Evolutionary conservation across 2,113 vertebrate genomes (phyloP).

Genomic region (Arenaria interpres): DNA sequence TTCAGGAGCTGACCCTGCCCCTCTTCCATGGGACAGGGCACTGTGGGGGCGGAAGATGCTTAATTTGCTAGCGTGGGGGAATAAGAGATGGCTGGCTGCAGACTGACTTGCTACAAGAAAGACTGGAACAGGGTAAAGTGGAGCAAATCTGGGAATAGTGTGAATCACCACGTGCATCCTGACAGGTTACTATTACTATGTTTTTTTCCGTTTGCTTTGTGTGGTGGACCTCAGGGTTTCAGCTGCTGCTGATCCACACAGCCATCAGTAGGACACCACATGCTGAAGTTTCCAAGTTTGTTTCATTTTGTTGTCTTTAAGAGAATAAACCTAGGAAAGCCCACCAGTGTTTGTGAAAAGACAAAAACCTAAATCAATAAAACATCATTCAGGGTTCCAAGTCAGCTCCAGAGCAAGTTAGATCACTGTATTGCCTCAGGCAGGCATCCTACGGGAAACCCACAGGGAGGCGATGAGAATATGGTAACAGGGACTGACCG

Average conservation of each 20-base stretch:
- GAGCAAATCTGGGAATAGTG: neutral
- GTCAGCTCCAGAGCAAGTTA: neutral
- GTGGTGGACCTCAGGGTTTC: neutral
- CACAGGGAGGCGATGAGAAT: neutral
- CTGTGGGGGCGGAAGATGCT: neutral
- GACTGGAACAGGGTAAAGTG: neutral
- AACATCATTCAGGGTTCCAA: neutral
- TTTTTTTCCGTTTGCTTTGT: neutral
- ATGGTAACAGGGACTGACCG: neutral
- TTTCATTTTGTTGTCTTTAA: neutral
- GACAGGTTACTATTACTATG: neutral
- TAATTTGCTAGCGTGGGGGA: neutral
- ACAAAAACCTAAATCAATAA: neutral
- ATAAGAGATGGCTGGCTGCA: neutral
- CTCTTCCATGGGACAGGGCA: rapidly evolving
- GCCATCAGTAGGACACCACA: neutral
- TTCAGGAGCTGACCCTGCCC: neutral
- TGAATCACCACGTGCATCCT: neutral
- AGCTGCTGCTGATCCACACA: neutral
- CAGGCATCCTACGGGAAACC: neutral
- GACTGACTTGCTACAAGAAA: neutral
- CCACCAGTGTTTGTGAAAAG: neutral
- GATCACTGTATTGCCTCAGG: neutral
- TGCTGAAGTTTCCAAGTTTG: neutral
- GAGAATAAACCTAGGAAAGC: neutral